Base-by-base conservation (phyloP, 2,888 invertebrate species). In the Drosophila sordidula region DNA sequence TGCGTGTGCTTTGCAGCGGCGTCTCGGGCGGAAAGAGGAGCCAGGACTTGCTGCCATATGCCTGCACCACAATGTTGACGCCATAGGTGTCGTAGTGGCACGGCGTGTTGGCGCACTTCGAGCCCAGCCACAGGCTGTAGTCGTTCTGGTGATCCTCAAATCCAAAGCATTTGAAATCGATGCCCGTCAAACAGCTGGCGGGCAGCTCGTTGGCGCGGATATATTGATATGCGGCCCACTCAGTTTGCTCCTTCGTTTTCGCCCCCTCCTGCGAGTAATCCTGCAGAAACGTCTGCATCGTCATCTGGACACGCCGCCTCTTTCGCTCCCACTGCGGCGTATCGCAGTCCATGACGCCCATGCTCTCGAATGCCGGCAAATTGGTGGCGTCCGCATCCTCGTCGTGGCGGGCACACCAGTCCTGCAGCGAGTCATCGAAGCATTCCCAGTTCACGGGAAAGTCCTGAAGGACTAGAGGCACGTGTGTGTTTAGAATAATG, bases 71-170 rank as follows among this genome's bases (percentile, higher is more conserved):
- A 85, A 99, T 94, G 93, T 99, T 99, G 81, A 95, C 96, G 0
- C 98, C 98, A 92, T 98, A 99, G 0, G 97, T 96, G 91, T 99
- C 99, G 90, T 95, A 95, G 92, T 99, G 99, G 70, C 98, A 97
- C 2, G 98, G 97, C 0, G 99, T 99, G 90, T 98, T 97, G 2
- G 98, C 96, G 3, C 97, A 96, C 84, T 93, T 93, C 67, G 95
- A 96, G 32, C 98, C 97, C 78, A 98, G 94, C 98, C 98, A 98
- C 57, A 98, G 92, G 2, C 97, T 97, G 50, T 95, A 95, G 76
- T 97, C 95, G 67, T 97, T 95, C 11, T 93, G 89, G 3, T 95
- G 93, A 2, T 95, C 94, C 11, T 94, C 91, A 90, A 96, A 96
- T 0, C 98, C 98, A 91, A 97, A 95, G 62, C 92, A 92, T 25